These are phyloP conservation scores for Scortum barcoo DNA, from an alignment of 2,113 vertebrate species.

Conservation along the genomic window DNA sequence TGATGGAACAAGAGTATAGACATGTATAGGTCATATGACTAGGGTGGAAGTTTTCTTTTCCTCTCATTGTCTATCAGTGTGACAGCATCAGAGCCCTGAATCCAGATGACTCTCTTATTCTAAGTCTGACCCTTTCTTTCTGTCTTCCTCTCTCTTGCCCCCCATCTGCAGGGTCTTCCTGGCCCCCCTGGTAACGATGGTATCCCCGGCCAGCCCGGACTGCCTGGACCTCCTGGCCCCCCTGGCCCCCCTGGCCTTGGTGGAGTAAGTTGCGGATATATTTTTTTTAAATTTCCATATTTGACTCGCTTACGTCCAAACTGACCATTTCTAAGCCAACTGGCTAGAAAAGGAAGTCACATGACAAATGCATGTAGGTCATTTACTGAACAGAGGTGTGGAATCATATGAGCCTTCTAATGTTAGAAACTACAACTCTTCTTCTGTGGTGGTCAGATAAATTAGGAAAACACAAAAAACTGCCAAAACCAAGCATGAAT, in stretches of 20 bases:
- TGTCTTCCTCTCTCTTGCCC: background rate
- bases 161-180: slow-evolving; percentile 84
- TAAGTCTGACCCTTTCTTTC: slow-evolving; percentile 25
- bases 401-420: background rate
- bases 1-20: background rate
- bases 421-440: background rate
- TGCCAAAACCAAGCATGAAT: background rate
- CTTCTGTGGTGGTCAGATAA: background rate
- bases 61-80: background rate
- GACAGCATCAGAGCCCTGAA: background rate
- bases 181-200: slow-evolving; percentile 93
- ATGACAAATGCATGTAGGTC: background rate
- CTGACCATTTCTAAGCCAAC: background rate
- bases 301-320: background rate
- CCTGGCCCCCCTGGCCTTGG: slow-evolving; percentile 94
- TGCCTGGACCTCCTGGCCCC: slow-evolving; percentile 90
- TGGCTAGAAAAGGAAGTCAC: background rate
- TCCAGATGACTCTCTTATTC: background rate
- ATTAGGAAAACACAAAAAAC: background rate
- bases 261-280: slow-evolving; percentile 91
- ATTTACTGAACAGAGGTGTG: background rate
- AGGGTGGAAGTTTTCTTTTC: background rate
- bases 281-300: background rate
- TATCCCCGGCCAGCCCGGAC: slow-evolving; percentile 90
- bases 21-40: background rate